These are phyloP conservation scores for Chaenocephalus aceratus DNA, from an alignment of 2,113 vertebrate species.

Conservation along the genomic window DNA sequence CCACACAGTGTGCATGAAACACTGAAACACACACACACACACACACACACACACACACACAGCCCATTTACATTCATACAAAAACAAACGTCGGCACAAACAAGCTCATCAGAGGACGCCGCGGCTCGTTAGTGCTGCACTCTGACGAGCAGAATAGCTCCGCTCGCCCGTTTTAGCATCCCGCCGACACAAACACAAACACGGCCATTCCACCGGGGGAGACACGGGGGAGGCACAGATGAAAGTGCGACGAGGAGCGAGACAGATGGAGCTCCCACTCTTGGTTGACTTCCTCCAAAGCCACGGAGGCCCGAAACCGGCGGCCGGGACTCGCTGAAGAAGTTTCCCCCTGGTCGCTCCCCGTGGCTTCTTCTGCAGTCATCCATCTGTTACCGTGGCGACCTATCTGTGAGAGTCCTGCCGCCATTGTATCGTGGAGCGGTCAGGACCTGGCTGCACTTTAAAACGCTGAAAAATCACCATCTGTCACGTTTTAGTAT, in stretches of 20 bases:
- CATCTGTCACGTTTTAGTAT: constrained; percentile 50
- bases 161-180: constrained; percentile 68
- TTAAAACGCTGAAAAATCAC: constrained; percentile 58
- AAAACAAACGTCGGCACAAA: constrained; percentile 69
- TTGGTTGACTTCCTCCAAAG: constrained; percentile 65
- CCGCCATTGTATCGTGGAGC: constrained; percentile 54
- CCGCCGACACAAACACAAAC: constrained; percentile 72
- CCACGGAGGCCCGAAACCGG: constrained; percentile 40
- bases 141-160: constrained; percentile 71
- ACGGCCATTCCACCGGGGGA: constrained; percentile 47
- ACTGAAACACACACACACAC: no score
- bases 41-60: no score
- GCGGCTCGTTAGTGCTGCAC: constrained; percentile 70
- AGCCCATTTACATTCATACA: neutral
- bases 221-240: constrained; percentile 24
- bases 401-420: constrained; percentile 46
- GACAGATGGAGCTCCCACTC: constrained; percentile 76
- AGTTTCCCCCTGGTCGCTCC: constrained; percentile 33
- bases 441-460: constrained; percentile 60
- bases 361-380: constrained; percentile 46
- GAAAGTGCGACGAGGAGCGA: neutral
- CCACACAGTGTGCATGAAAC: no score
- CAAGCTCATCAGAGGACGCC: constrained; percentile 74
- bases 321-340: constrained; percentile 39
- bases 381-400: constrained; percentile 71